A percentile compares a stretch with the other conserved stretches of the same genome.
phyloP scores from a whole-genome alignment of 1,140 invertebrate species.

The Drosophila orena region DNA sequence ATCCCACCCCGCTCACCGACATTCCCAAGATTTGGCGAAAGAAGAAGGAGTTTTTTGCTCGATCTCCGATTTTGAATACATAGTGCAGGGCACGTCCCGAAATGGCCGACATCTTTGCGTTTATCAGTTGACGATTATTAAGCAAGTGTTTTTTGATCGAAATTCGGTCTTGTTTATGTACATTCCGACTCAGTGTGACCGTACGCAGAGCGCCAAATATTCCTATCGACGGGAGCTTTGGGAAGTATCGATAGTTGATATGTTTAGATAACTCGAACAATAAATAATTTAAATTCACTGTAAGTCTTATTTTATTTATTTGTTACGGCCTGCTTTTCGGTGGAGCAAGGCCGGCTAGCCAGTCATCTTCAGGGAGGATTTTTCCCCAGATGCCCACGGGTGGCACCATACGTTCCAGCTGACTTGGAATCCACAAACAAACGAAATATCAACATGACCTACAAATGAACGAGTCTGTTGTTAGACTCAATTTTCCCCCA shows the following conservation, averaged over 20 bases:
- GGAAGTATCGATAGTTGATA: neutral
- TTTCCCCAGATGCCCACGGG: no score
- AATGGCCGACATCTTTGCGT: conserved; percentile 49
- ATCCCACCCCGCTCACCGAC: conserved; percentile 89
- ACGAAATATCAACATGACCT: no score
- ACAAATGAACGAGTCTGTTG: no score
- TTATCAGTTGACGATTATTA: no score
- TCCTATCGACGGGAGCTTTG: neutral
- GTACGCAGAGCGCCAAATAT: neutral
- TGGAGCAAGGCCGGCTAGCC: no score
- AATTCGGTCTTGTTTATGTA: conserved; percentile 9
- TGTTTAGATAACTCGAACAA: neutral
- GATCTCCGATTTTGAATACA: conserved; percentile 97
- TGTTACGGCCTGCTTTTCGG: no score
- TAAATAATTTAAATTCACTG: neutral
- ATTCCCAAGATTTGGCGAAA: conserved; percentile 96
- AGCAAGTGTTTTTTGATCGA: neutral
- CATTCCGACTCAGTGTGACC: neutral
- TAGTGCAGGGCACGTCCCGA: conserved; percentile 93
- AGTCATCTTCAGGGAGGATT: no score
- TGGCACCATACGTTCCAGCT: no score
- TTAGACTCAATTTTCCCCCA: no score
- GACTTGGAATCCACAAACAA: no score
- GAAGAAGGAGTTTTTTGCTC: conserved; percentile 93
- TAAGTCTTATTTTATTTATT: no score